Evolutionary conservation across 2,113 vertebrate genomes (phyloP), one percentile per base, ranked within the genome.

Genomic region (Pogonocichla stellata): DNA sequence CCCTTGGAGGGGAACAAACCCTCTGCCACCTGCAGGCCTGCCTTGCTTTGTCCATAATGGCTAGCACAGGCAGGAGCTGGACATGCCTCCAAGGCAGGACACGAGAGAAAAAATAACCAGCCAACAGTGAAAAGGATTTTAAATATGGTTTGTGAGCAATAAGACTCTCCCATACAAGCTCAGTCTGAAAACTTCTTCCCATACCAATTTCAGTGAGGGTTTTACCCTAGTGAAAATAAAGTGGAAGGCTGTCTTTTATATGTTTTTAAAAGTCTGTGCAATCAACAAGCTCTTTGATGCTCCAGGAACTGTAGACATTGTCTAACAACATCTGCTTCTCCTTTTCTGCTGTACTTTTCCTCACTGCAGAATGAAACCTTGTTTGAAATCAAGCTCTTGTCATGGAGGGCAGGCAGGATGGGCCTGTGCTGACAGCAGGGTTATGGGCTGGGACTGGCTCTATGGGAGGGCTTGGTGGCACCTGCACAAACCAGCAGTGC

Each of bases 241-340:
- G 58, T 20, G 16, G 85, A 93, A 90, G n/a, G 11, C 51, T 85
- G 33, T 64, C n/a, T 77, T 94, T 83, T 78, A 45, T 81, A 45
- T 65, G 31, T 87, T 92, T 95, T 93, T 91, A 88, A 70, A 95
- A 94, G 80, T 74, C 90, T 83, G 60, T 48, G 78, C 79, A 96
- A 94, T 77, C 92, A 92, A 80, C 94, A 94, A 88, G n/a, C 82
- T 95, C 88, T 96, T 95, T 93, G 95, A 95, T 93, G 75, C 85
- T 92, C 74, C 80, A 92, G 94, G 82, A 96, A 78, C 56, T 45
- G 24, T 29, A 90, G 67, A 95, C 85, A 90, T 78, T 88, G 69
- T 92, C 92, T 88, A 56, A 82, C 83, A 96, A 74, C 95, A 95
- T 96, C 92, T 97, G 87, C 88, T 95, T 93, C 93, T 86, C 81